Evolutionary conservation across 2,113 vertebrate genomes (phyloP), one percentile per base, ranked within the genome.

Genomic region (Sarotherodon lohbergeri): DNA sequence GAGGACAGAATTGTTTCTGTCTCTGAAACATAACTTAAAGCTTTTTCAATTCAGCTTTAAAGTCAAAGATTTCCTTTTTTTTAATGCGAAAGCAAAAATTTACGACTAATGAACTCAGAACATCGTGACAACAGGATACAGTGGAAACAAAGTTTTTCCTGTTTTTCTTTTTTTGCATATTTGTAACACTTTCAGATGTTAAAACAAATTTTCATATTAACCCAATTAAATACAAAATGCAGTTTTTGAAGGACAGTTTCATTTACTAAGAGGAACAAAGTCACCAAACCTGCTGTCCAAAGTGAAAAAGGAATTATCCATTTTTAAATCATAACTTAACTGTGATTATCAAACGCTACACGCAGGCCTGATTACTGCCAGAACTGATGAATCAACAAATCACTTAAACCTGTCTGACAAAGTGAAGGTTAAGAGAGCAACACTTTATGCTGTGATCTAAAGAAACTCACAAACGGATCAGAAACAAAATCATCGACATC

Each of bases 71-170:
- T 17, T 24, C 14, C 27, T 27, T 14, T 46, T 27, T 76, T 29
- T 48, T 12, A 1, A 48, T 29, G 22, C 0, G 0, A 76, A 48
- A 48, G 14, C 41, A 48, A 76, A 76, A 3, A 10, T 1, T 1
- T 73, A 29, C 3, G 3, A 76, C 24, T 29, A 27, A 48, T 3
- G 29, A 48, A 73, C 39, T 27, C 8, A 46, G 39, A 43, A 73
- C 12, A 0, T 71, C 1, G 10, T 73, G 39, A 27, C 22, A 6
- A 43, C 0, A 24, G 3, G 7, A 48, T 17, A 50, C 16, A 50
- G 16, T 50, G 46, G 3, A 1, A 73, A 46, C 14, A 17, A 46
- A 3, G 2, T 0, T 16, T 4, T 46, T 1, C 19, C 36, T 41
- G 36, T 17, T 46, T 4, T 0, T 27, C 9, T 46, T 29, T 46